Evolutionary conservation across 2,113 vertebrate species (phyloP), one percentile per base, ranked within the genome.

Genomic region (Cyprinodon tularosa): DNA sequence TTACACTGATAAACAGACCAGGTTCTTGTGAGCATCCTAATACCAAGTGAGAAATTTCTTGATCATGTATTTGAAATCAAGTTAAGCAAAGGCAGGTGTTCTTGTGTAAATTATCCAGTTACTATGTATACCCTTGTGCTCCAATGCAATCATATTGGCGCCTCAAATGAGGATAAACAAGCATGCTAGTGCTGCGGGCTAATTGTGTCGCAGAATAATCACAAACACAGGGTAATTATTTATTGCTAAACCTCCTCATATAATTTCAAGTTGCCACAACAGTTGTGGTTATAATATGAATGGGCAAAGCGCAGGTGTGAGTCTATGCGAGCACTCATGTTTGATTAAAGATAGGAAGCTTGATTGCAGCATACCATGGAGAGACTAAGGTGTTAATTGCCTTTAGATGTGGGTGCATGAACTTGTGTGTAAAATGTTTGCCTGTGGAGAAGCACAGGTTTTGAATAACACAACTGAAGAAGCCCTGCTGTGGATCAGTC

Each of bases 351-450:
- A 81, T 87, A 81, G 77, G 62, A 71, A 63, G 73, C 87, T 72
- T 89, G 87, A 91, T 91, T 84, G 78, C 45, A 0, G 42, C 22
- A 60, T 82, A 82, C 81, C 84, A 74, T 62, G 72, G 89, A 87
- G 85, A 90, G 78, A 71, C 75, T 22, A 70, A 84, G 81, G 84
- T 86, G 82, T 88, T 90, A 90, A 92, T 91, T 91, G 81, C 68
- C 81, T 72, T 45, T 48, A 63, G 71, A 67, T 45, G 29, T 62
- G 66, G 57, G 50, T 68, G 72, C 48, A 62, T 47, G 63, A 65
- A 12, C 38, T 59, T 68, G 68, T 45, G 70, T 81, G 80, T 80
- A 61, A 87, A 82, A 75, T 84, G 78, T 82, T 84, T 71, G 72
- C 81, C 84, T 50, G 71, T 74, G 70, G 84, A 79, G 77, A 86